Base-by-base conservation (phyloP, 2,113 vertebrate species). In the Tapirus terrestris region DNA sequence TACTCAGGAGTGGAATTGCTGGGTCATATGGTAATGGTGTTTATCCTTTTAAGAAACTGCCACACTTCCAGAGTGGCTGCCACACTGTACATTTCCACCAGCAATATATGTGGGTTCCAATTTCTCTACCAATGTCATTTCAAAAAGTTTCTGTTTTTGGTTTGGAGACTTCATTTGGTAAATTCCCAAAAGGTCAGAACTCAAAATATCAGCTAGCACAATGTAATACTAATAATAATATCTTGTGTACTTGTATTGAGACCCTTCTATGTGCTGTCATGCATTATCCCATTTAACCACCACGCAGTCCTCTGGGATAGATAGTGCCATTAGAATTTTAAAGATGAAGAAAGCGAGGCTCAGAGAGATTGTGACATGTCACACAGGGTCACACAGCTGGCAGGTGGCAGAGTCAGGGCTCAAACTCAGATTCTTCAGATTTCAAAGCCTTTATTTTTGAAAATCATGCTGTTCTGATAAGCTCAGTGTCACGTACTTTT, bases 131-230 rank as follows among this genome's bases (percentile, higher is more conserved):
- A 56, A 21, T 75, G 39, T 76, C 4, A 36, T 51, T 85, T 97
- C 43, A 89, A 68, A 33, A 60, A 67, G n/a, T 56, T 86, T 91
- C 75, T 51, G 61, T 12, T 72, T 75, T 63, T 12, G 36, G 45
- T 48, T 91, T 65, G 51, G 68, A 94, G 43, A 79, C 45, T 53
- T 68, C 9, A 56, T 86, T 68, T 82, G 70, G 25, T 96, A 63
- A 68, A 29, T 95, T 79, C 29, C 85, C 79, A 58, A 93, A 94
- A 97, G 77, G 33, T 20, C 25, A 58, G 14, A 88, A 39, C 25
- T 97, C 75, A 77, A 92, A 97, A 75, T 17, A n/a, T 80, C 33
- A n/a, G 45, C 85, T n/a, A 81, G 58, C 29, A 60, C n/a, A n/a
- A n/a, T 16, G 36, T 48, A 48, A n/a, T 36, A 51, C 21, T n/a